Evolutionary conservation across 2,113 vertebrate species (phyloP).

Genomic region (Athene cunicularia): DNA sequence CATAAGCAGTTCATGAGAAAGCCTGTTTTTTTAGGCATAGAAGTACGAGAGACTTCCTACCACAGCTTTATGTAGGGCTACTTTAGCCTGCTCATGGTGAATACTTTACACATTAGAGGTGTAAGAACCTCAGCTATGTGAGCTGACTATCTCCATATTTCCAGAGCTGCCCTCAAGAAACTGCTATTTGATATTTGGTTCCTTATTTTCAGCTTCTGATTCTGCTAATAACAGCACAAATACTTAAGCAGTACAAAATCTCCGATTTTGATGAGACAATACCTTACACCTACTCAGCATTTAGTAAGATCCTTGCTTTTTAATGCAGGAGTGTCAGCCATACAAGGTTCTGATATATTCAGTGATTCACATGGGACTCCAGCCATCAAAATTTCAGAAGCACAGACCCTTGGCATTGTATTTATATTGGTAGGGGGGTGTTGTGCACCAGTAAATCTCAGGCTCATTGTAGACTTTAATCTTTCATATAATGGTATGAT

Average conservation of each 20-base stretch:
- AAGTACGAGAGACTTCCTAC: neutral
- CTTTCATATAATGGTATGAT: neutral
- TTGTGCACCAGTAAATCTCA: neutral
- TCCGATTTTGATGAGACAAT: neutral
- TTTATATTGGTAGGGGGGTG: neutral
- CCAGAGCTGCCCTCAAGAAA: neutral
- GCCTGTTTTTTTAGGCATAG: fast-evolving
- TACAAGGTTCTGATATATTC: neutral
- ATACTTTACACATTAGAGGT: neutral
- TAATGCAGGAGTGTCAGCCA: neutral
- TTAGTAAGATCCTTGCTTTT: neutral
- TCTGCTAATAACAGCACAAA: neutral
- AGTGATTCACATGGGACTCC: neutral
- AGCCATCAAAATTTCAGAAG: neutral
- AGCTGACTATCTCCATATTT: neutral
- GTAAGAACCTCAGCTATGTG: neutral
- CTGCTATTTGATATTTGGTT: neutral
- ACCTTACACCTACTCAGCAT: neutral
- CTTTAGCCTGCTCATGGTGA: neutral
- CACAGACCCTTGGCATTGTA: neutral
- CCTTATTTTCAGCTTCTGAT: neutral
- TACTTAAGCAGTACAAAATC: neutral
- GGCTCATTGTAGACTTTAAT: neutral
- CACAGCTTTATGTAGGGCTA: neutral
- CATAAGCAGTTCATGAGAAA: neutral